phyloP scores from a whole-genome alignment of 2,888 invertebrate genomes.

The Panopea generosa region DNA sequence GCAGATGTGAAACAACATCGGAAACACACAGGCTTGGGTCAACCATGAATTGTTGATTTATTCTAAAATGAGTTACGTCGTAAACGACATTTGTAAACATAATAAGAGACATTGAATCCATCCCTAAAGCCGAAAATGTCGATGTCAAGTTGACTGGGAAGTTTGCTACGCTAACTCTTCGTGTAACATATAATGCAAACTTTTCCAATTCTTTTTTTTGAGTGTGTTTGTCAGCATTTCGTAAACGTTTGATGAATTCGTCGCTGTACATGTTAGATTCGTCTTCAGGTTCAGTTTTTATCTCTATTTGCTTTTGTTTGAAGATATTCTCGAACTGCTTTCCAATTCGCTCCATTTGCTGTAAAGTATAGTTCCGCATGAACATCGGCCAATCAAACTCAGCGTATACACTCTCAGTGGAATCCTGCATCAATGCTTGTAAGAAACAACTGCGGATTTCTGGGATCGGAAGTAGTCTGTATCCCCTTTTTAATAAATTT shows the following conservation, averaged over 20 bases:
- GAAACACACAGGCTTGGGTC: too few relatives aligned
- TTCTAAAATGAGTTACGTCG: neutral
- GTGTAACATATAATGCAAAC: neutral
- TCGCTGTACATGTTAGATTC: neutral
- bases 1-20: too few relatives aligned
- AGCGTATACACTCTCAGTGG: slow-evolving; percentile 5
- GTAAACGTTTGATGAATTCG: neutral
- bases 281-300: too few relatives aligned
- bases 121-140: slow-evolving; percentile 5
- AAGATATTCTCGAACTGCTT: neutral
- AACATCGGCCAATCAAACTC: slow-evolving; percentile 10
- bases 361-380: neutral
- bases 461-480: neutral
- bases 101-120: slow-evolving; percentile 25
- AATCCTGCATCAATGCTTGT: neutral
- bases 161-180: neutral
- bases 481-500: neutral
- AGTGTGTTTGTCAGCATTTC: neutral
- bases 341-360: neutral
- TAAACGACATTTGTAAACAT: slow-evolving; percentile 9
- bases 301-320: neutral
- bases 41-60: too few relatives aligned
- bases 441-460: slow-evolving; percentile 6
- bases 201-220: neutral
- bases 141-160: neutral